Evolutionary conservation across 2,888 invertebrate genomes (phyloP), one percentile per base, ranked within the genome.

Genomic region (Pediacus dermestoides): DNA sequence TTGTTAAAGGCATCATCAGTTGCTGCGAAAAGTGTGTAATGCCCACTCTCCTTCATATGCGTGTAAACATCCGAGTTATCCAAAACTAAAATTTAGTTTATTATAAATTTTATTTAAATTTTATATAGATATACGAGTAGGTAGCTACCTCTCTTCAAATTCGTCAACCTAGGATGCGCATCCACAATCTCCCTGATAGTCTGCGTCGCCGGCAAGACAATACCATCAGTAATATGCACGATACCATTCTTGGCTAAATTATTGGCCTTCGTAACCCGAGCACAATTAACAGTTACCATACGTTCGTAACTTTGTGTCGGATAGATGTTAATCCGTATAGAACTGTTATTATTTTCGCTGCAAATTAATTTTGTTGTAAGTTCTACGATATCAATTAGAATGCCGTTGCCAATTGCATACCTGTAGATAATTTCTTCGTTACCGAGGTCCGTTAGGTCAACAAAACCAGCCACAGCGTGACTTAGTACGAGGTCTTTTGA

Each of bases 241-340:
- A 85, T 73, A 9, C 83, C 84, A 57, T 82, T 81, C 25, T 74
- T 74, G 1, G 82, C 78, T 34, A 77, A 66, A 52, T 78, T 75
- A 61, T 85, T 81, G 15, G 74, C 66, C 41, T 75, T 75, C 18
- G 70, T 71, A 16, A 86, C 66, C 31, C 74, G 74, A 11, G 77
- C 77, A 63, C 86, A 86, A 61, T 86, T 85, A 6, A 80, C 82
- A 3, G 84, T 82, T 14, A 74, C 58, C 49, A 78, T 58, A 43
- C 66, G 66, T 45, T 72, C 72, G 35, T 58, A 60, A 39, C 64
- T 67, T 18, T 73, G 70, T 2, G 71, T 70, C 36, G 73, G 72
- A 57, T 77, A 80, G 18, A 74, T 70, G 58, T 80, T 80, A 46
- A 80, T 70, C 34, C 79, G 63, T 32, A 80, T 72, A 11, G 73